Evolutionary conservation across 2,113 vertebrate species (phyloP).

Genomic region (Corvus hawaiiensis): DNA sequence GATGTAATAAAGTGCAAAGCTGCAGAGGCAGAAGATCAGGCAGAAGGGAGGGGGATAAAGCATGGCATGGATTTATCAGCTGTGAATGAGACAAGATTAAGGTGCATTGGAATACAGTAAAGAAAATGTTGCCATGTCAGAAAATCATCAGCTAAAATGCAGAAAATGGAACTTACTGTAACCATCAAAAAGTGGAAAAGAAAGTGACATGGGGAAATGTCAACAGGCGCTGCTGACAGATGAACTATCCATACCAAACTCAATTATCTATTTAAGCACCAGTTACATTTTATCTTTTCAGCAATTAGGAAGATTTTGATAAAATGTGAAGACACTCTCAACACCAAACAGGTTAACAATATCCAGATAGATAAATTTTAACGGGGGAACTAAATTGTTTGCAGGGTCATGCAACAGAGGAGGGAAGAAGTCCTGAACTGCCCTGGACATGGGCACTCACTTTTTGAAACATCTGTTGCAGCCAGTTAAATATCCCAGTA

Average conservation of each 20-base stretch:
- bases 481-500: background rate
- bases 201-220: background rate
- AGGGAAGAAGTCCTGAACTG: background rate
- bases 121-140: background rate
- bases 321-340: background rate
- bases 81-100: background rate
- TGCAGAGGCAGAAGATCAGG: background rate
- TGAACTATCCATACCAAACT: background rate
- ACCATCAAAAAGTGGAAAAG: background rate
- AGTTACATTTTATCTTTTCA: background rate
- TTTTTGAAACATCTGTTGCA: background rate
- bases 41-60: background rate
- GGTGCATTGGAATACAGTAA: background rate
- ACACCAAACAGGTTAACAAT: background rate
- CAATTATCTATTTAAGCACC: background rate
- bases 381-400: background rate
- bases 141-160: background rate
- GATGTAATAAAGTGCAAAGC: background rate
- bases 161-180: background rate
- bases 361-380: background rate
- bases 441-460: rapidly evolving
- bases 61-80: background rate
- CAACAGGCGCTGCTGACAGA: background rate
- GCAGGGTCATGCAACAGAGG: background rate
- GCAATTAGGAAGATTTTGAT: background rate